Evolutionary conservation across 2,888 invertebrate species (phyloP).

Genomic region (Schizaphis graminum): DNA sequence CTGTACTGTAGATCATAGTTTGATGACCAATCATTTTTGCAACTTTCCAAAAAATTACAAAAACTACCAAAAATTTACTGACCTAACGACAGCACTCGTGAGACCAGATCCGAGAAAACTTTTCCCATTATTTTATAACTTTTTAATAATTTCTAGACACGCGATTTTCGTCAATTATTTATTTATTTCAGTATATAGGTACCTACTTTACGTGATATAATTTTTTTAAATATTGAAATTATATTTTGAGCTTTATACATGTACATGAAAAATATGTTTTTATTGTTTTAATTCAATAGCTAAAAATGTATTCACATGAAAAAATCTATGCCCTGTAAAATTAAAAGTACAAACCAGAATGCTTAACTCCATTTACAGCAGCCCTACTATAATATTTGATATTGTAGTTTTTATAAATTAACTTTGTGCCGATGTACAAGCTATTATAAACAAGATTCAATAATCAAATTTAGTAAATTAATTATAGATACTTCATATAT

Average conservation of each 20-base stretch:
- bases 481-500: neutral
- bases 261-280: neutral
- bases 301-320: neutral
- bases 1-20: neutral
- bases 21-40: neutral
- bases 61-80: neutral
- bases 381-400: neutral
- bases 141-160: constrained; percentile 8
- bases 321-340: neutral
- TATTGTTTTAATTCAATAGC: neutral
- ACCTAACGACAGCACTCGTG: neutral
- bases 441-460: neutral
- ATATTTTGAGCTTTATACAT: neutral
- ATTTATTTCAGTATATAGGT: neutral
- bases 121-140: constrained; percentile 9
- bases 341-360: neutral
- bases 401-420: neutral
- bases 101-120: neutral
- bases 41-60: neutral
- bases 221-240: neutral
- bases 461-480: neutral
- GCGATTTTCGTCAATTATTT: neutral
- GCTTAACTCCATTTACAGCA: neutral
- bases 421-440: neutral
- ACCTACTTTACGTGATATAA: neutral